phyloP scores from a whole-genome alignment of 1,140 invertebrate species.

The Liolophura sinensis region DNA sequence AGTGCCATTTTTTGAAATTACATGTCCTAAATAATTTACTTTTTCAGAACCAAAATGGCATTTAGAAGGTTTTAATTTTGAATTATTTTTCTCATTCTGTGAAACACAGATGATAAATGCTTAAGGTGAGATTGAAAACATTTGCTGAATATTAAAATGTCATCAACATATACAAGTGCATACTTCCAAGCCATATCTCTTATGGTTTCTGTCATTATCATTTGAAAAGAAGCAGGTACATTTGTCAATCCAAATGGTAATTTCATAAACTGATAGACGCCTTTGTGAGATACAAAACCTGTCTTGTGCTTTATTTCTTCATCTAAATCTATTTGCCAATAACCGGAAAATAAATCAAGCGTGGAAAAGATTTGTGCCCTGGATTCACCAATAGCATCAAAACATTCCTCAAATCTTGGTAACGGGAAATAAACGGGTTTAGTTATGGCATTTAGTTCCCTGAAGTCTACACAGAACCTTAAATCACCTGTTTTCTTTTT shows the following conservation, averaged over 20 bases:
- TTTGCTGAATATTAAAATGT: slow-evolving; percentile 23
- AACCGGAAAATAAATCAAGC: slow-evolving; percentile 13
- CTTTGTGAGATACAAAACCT: slow-evolving; percentile 2
- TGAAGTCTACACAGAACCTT: slow-evolving; percentile 15
- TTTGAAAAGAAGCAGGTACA: slow-evolving; percentile 15
- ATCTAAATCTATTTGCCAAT: slow-evolving; percentile 11
- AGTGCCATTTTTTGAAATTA: slow-evolving; percentile 14
- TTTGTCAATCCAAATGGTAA: slow-evolving; percentile 15
- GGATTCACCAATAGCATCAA: slow-evolving; percentile 3
- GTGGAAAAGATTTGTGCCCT: slow-evolving; percentile 3
- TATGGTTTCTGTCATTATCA: slow-evolving; percentile 17
- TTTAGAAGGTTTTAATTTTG: slow-evolving; percentile 16
- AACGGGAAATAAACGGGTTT: slow-evolving; percentile 14
- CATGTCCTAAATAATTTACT: slow-evolving; percentile 14
- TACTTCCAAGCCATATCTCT: slow-evolving; percentile 20
- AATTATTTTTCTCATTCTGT: slow-evolving; percentile 11
- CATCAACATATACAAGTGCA: slow-evolving; percentile 28
- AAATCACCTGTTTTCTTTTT: slow-evolving; percentile 16
- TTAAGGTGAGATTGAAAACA: slow-evolving; percentile 23
- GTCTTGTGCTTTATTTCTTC: background rate
- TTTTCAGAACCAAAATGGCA: slow-evolving; percentile 10
- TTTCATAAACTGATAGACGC: background rate
- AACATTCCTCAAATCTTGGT: slow-evolving; percentile 8
- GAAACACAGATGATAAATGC: slow-evolving; percentile 26
- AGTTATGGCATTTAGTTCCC: slow-evolving; percentile 14